phyloP scores from a whole-genome alignment of 2,113 vertebrate species.

The Dicentrarchus labrax region DNA sequence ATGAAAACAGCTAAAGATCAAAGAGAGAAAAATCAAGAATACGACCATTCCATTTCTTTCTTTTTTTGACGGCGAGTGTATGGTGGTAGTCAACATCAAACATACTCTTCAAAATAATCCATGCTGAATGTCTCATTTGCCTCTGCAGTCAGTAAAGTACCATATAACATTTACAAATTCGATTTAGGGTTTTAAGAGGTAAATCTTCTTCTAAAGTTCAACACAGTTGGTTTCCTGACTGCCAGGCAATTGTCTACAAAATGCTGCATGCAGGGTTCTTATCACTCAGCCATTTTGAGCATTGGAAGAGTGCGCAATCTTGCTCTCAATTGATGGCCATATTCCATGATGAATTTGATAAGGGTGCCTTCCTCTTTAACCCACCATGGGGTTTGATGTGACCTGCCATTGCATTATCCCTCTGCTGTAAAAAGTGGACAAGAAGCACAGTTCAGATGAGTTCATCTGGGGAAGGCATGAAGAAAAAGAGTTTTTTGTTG shows the following conservation, averaged over 20 bases:
- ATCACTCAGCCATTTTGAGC: slow-evolving; percentile 16
- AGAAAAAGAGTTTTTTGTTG: not conserved
- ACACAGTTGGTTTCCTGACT: slow-evolving; percentile 13
- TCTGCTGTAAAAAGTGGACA: slow-evolving; percentile 7
- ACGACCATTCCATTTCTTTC: slow-evolving; percentile 8
- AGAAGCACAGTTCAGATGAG: not conserved
- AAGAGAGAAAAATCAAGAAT: slow-evolving; percentile 4
- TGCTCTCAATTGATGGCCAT: slow-evolving; percentile 18
- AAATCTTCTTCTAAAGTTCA: not conserved
- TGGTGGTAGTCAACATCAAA: slow-evolving; percentile 8
- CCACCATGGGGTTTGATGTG: slow-evolving; percentile 21
- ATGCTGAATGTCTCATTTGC: not conserved
- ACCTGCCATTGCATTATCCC: slow-evolving; percentile 26
- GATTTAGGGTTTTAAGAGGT: slow-evolving; percentile 14
- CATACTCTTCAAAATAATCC: slow-evolving; percentile 7
- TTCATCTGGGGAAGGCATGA: not conserved
- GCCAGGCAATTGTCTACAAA: slow-evolving; percentile 36
- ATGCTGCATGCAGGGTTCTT: not conserved
- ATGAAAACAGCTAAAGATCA: slow-evolving; percentile 33
- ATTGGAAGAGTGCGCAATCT: slow-evolving; percentile 23
- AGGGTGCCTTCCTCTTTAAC: slow-evolving; percentile 23
- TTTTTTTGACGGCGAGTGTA: not conserved
- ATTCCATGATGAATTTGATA: slow-evolving; percentile 38
- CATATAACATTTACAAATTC: not conserved
- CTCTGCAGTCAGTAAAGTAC: not conserved